phyloP scores from a whole-genome alignment of 2,113 vertebrate species.

The Lycaon pictus region DNA sequence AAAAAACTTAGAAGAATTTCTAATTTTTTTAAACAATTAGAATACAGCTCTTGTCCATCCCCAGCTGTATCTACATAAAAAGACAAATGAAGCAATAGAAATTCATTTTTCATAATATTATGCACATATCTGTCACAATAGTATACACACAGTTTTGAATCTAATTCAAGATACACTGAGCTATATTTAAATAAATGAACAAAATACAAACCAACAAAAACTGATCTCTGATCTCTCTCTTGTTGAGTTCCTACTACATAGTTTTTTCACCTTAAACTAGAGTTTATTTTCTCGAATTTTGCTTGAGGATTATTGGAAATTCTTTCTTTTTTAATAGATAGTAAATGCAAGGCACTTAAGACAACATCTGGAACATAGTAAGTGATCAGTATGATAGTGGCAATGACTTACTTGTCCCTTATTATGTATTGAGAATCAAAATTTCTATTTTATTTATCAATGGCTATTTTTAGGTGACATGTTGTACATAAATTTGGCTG shows the following conservation, averaged over 20 bases:
- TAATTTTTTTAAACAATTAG: slow-evolving; percentile 44
- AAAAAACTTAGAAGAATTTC: neutral
- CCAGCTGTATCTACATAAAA: neutral
- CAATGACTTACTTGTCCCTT: neutral
- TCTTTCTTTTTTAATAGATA: neutral
- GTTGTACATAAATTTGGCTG: neutral
- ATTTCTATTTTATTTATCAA: neutral
- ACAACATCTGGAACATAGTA: neutral
- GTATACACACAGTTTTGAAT: neutral
- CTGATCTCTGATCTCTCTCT: neutral
- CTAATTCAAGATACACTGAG: neutral
- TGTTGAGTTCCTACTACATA: neutral
- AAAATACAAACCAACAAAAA: neutral
- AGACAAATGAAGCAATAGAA: neutral
- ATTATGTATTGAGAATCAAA: neutral
- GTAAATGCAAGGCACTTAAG: neutral
- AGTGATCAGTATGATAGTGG: neutral
- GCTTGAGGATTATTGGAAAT: neutral
- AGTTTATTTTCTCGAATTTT: neutral
- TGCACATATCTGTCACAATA: neutral
- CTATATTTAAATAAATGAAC: neutral
- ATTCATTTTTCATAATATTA: neutral
- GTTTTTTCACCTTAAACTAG: neutral
- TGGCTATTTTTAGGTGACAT: neutral
- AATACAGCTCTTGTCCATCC: neutral